Conservation (phyloP, 1,140 invertebrate genomes). For the Zaprionus inermis region DNA sequence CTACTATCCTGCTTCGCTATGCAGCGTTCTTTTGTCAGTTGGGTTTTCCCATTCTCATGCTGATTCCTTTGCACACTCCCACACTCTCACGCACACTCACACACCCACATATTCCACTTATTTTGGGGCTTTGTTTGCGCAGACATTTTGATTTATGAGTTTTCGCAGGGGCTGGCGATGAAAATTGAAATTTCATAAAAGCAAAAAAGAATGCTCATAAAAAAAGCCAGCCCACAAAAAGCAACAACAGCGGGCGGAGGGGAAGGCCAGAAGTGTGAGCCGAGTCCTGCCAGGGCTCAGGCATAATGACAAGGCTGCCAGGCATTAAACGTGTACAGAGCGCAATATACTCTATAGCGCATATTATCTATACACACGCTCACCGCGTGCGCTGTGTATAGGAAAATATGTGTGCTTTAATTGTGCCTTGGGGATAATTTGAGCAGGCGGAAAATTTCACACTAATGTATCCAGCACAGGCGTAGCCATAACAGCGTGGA, state of each 20-base stretch:
- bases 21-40: slow-evolving; percentile 1
- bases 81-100: not conserved
- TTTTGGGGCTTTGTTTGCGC: slow-evolving; percentile 63
- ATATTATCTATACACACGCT: slow-evolving; percentile 1
- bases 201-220: slow-evolving; percentile 43
- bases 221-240: slow-evolving; percentile 51
- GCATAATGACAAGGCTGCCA: slow-evolving; percentile 64
- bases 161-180: slow-evolving; percentile 34
- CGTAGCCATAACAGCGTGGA: not conserved
- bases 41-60: not conserved
- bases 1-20: not conserved
- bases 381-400: slow-evolving; percentile 16
- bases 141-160: slow-evolving; percentile 81
- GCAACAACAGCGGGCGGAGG: slow-evolving; percentile 30
- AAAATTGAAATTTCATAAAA: slow-evolving; percentile 78
- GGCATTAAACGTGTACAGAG: slow-evolving; percentile 52
- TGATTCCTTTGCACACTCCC: slow-evolving; percentile 3
- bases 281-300: slow-evolving; percentile 30
- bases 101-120: slow-evolving; percentile 11
- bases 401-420: slow-evolving; percentile 43
- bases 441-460: slow-evolving; percentile 41
- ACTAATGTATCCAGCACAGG: slow-evolving; percentile 58
- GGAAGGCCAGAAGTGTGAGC: not conserved
- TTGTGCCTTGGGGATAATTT: slow-evolving; percentile 65
- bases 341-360: slow-evolving; percentile 20